phyloP scores from a whole-genome alignment of 2,113 vertebrate genomes.

The Callipepla californica region DNA sequence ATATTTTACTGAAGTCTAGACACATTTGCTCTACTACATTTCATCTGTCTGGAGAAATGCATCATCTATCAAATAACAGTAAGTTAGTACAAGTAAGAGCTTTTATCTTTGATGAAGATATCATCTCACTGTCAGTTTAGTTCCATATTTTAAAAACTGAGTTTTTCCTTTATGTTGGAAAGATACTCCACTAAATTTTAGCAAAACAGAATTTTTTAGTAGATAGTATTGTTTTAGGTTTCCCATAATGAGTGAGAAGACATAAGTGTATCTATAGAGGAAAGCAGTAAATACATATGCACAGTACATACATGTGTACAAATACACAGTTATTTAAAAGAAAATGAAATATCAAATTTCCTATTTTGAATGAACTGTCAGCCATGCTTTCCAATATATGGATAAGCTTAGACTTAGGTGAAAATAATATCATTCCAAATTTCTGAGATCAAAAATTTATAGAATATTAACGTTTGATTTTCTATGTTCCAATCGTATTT shows the following conservation, averaged over 20 bases:
- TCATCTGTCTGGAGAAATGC: constrained; percentile 14
- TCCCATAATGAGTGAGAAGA: neutral
- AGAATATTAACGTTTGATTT: neutral
- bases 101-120: constrained; percentile 23
- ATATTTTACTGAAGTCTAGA: constrained; percentile 22
- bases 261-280: neutral
- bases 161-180: neutral
- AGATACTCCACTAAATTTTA: neutral
- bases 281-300: neutral
- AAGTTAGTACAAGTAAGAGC: neutral
- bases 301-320: neutral
- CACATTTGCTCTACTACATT: neutral
- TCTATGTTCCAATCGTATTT: neutral
- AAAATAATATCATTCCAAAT: neutral
- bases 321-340: neutral
- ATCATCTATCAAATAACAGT: neutral
- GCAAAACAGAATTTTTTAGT: neutral
- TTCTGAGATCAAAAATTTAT: neutral
- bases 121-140: neutral
- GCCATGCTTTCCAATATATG: neutral
- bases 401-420: neutral
- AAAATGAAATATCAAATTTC: neutral
- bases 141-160: neutral
- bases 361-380: neutral
- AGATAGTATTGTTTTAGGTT: neutral